Base-by-base conservation (phyloP, 2,888 invertebrate genomes). In the Melitaea athalia region DNA sequence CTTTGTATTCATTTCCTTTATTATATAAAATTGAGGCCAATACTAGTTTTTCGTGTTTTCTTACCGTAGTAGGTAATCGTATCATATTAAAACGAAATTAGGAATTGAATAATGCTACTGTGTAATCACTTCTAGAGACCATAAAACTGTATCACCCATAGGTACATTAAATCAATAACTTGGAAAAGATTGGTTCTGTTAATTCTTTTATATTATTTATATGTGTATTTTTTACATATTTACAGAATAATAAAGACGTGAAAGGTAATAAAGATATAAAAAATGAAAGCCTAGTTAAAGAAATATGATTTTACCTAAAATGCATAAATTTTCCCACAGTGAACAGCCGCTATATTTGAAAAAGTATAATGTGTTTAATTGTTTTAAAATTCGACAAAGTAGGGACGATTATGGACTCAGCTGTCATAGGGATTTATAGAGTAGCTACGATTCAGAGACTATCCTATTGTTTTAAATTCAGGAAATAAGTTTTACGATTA, bases 321-420 rank as follows among this genome's bases (percentile, higher is more conserved):
- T 52, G 11, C 24, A n/a, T 60, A 66, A 43, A 14, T 59, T 72
- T 87, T 87, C 87, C 85, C 88, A 87, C 83, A 82, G 70, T 62
- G 67, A 65, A 68, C 71, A 69, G 63, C 81, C 79, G 81, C 79
- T 80, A 79, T 82, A 77, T 86, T 83, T 82, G 80, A 74, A 64
- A 76, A 78, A 72, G 65, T 79, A 64, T 80, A 82, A 79, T 78
- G 81, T 86, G 82, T 88, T 87, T 86, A 85, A 89, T 90, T 89
- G 89, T 90, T 89, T 89, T 85, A 80, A 85, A 83, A 78, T 76
- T 80, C 77, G 78, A 88, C 88, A 85, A 87, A 87, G 81, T 85
- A 80, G 78, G 78, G 77, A 64, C 49, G 59, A 73, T 76, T 82
- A 79, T 82, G 75, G 74, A 74, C 72, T 79, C 83, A 85, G 86